Conservation (phyloP, 2,113 vertebrate species). For the Seriola rivoliana region DNA sequence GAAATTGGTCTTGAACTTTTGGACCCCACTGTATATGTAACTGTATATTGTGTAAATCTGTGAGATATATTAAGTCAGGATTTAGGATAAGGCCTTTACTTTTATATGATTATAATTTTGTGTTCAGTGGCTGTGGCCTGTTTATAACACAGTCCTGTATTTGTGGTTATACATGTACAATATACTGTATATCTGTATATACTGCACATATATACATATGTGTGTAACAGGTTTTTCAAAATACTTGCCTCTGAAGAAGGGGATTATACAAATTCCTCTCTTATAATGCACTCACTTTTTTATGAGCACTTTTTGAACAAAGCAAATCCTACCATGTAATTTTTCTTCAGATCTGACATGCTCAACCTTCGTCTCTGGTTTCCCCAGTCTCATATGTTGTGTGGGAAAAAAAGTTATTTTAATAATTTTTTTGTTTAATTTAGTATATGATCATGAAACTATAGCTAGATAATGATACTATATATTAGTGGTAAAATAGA, state of each 20-base stretch:
- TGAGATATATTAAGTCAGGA: background rate
- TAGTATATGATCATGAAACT: background rate
- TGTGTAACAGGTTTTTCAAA: background rate
- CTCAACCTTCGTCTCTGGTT: background rate
- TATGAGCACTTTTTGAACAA: background rate
- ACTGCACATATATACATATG: background rate
- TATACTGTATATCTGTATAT: background rate
- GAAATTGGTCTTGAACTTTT: no score
- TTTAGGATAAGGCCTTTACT: no score
- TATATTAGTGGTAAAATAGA: constrained; percentile 10
- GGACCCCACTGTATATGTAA: background rate
- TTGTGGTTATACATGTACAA: background rate
- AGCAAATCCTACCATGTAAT: background rate
- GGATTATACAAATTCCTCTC: background rate
- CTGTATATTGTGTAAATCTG: constrained; percentile 34
- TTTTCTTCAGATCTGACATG: constrained; percentile 1
- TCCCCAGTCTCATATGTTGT: background rate
- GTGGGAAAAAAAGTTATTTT: background rate
- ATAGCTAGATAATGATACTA: background rate
- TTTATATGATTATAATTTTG: background rate
- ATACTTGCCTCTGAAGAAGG: background rate
- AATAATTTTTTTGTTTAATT: background rate
- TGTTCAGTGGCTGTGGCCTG: background rate
- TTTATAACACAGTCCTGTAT: background rate
- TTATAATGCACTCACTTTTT: background rate